Evolutionary conservation across 2,797 vertebrate genomes (phyloP), one percentile per base, ranked within the genome.

Genomic region (Thamnophis elegans): DNA sequence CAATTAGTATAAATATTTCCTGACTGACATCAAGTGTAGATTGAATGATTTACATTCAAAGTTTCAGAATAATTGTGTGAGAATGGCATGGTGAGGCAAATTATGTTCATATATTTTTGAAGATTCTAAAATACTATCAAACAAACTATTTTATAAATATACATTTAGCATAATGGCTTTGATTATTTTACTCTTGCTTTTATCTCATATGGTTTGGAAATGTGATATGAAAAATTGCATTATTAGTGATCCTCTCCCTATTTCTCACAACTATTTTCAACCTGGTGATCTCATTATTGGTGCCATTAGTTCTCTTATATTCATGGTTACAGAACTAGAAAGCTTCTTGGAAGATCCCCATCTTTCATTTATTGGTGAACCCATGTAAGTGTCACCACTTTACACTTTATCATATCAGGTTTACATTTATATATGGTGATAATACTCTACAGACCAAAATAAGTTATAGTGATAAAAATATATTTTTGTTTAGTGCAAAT

Each of bases 261-360:
- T 92, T 92, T 22, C 16, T 89, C 91, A 89, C 55, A 92, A 8
- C 8, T 92, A 89, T 60, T 89, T 92, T 59, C 87, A 92, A 26
- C 22, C 87, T 25, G 91, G 56, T 58, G 56, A 58, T 20, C 18
- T 58, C 56, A 58, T 58, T 18, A 58, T 58, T 58, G 56, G 56
- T 58, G 91, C 55, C 22, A 85, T 89, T 60, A 82, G 56, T 13
- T 88, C 91, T 60, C 2, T 85, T 36, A 10, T 85, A 36, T 78
- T 62, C 47, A 7, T 60, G 55, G 42, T 11, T 54, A 11, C 12
- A 28, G 56, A 58, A 10, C 0, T 10, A 47, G 8, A 56, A 18
- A 47, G 9, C 32, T 91, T 91, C 85, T 20, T 1, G 0, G 32
- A 47, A 68, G 1, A 59, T 59, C 56, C 56, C 56, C 56, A 58